Evolutionary conservation across 92 coral and sea anemone species (phyloP).

Genomic region (Porites rus): DNA sequence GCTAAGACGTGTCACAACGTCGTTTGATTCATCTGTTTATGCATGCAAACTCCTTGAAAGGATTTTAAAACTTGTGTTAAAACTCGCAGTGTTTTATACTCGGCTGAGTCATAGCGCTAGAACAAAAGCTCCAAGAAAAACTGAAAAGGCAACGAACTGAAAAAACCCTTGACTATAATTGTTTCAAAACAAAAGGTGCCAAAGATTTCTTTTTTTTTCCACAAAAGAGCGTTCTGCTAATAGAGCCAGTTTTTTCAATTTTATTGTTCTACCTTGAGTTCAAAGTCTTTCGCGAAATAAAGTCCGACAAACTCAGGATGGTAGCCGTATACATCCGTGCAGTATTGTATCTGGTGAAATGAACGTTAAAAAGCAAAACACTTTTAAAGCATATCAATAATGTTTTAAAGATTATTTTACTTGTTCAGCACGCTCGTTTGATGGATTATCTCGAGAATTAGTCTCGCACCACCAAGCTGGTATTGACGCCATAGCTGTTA

Average conservation of each 20-base stretch:
- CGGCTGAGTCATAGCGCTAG: background rate
- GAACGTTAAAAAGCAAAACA: no score
- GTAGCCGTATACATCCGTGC: background rate
- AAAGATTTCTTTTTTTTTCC: background rate
- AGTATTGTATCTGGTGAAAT: background rate
- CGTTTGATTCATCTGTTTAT: background rate
- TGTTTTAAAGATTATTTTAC: background rate
- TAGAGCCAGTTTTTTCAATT: no score
- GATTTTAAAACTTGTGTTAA: background rate
- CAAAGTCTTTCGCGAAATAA: background rate
- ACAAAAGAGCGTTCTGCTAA: background rate
- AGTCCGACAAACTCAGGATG: background rate
- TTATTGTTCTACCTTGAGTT: background rate
- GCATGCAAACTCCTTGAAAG: background rate
- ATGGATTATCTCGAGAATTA: background rate
- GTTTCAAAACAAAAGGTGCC: conserved; percentile 18
- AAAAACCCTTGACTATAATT: background rate
- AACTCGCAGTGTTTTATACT: background rate
- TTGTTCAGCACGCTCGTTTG: conserved; percentile 2
- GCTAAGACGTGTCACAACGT: background rate
- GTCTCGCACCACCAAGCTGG: conserved; percentile 1
- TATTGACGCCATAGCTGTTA: conserved; percentile 15
- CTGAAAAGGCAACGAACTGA: conserved; percentile 15
- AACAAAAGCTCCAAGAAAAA: background rate
- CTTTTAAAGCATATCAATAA: background rate